Evolutionary conservation across 2,888 invertebrate species (phyloP), one percentile per base, ranked within the genome.

Genomic region (Eupithecia pulchellata): DNA sequence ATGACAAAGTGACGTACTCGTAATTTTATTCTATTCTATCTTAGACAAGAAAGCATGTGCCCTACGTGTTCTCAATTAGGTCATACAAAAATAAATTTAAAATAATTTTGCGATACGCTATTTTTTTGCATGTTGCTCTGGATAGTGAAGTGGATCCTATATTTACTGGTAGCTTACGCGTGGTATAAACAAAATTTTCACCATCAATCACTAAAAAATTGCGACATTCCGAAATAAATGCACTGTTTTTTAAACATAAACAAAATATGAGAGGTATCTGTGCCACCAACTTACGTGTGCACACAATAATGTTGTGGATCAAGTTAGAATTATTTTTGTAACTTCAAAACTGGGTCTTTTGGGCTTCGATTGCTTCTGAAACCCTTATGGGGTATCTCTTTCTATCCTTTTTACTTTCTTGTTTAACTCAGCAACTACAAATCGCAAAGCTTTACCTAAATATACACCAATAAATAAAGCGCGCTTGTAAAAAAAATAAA

Each of bases 251-350:
- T 58, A 64, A 60, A 36, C 13, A 42, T 58, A 58, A 39, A 66
- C 58, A 66, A 58, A 66, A 58, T 66, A 39, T 66, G 52, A 52
- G 52, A 25, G 52, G 25, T 52, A 52, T n/a, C 11, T 2, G 25
- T 52, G 4, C 20, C 25, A 25, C 52, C 11, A 25, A 52, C 52
- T 25, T 25, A 52, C 13, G 11, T 52, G 52, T 13, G 4, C 20
- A 47, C 9, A n/a, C n/a, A n/a, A n/a, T n/a, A n/a, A n/a, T n/a
- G n/a, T n/a, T n/a, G 20, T 47, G 0, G 9, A 11, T 47, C 20
- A 47, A 47, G 9, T 47, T 20, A 11, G 17, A 39, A 39, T 14
- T 14, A 36, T 13, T 14, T 36, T 36, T 36, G 4, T 39, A n/a
- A n/a, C n/a, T n/a, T n/a, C 5, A 5, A 3, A 39, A 39, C 39